Conservation (phyloP, 2,797 vertebrate species). For the Microcaecilia unicolor region DNA sequence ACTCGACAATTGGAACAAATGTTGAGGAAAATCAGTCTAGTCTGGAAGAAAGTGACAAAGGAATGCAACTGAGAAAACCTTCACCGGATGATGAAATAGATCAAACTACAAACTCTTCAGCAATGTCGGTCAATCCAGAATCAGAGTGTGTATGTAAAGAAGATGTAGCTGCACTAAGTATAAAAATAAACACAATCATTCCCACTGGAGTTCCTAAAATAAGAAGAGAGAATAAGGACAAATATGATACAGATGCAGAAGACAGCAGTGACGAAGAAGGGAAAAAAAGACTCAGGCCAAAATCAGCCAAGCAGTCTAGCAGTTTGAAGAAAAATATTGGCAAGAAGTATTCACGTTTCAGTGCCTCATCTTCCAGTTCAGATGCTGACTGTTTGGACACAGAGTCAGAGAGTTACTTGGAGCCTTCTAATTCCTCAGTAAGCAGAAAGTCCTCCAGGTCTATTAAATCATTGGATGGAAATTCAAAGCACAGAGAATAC, state of each 20-base stretch:
- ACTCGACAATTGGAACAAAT: slow-evolving; percentile 5
- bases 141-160: slow-evolving; percentile 17
- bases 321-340: slow-evolving; percentile 38
- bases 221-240: slow-evolving; percentile 44
- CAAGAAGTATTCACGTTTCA: slow-evolving; percentile 44
- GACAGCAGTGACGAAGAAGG: slow-evolving; percentile 60
- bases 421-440: slow-evolving; percentile 38
- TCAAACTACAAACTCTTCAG: slow-evolving; percentile 2
- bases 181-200: slow-evolving; percentile 29
- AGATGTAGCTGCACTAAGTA: slow-evolving; percentile 6
- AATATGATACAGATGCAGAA: slow-evolving; percentile 57
- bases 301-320: slow-evolving; percentile 37
- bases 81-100: not conserved
- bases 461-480: slow-evolving; percentile 25
- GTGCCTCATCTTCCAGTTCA: slow-evolving; percentile 47
- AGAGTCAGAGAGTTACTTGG: slow-evolving; percentile 40
- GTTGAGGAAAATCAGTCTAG: slow-evolving; percentile 5
- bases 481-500: slow-evolving; percentile 20
- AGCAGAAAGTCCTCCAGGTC: slow-evolving; percentile 24
- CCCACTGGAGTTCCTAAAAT: slow-evolving; percentile 38
- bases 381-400: slow-evolving; percentile 51
- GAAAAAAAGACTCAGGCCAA: slow-evolving; percentile 32
- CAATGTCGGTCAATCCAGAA: slow-evolving; percentile 9
- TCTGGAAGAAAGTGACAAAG: slow-evolving; percentile 30
- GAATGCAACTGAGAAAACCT: slow-evolving; percentile 2